phyloP scores from a whole-genome alignment of 2,797 vertebrate genomes.

The Hybognathus amarus region DNA sequence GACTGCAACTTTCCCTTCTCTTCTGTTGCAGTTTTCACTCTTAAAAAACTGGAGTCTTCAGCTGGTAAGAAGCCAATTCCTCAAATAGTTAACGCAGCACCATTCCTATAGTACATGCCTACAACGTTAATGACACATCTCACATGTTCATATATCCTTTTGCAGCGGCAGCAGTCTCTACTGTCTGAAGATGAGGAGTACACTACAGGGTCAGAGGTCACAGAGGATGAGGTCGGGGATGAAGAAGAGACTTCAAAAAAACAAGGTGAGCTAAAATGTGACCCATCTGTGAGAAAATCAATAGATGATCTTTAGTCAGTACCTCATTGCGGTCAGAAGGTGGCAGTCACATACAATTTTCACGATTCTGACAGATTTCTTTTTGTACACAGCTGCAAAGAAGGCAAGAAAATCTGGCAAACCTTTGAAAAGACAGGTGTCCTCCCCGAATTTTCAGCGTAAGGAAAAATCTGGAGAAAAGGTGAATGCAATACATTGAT shows the following conservation, averaged over 20 bases:
- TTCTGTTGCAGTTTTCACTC: constrained; percentile 86
- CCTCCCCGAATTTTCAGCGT: constrained; percentile 89
- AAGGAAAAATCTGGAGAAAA: constrained; percentile 87
- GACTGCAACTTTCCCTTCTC: neutral
- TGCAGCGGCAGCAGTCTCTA: constrained; percentile 89
- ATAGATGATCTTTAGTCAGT: neutral
- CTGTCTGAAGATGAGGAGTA: constrained; percentile 97
- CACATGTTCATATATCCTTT: constrained; percentile 30
- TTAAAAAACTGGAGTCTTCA: constrained; percentile 96
- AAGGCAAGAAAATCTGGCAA: constrained; percentile 85
- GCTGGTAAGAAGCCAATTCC: constrained; percentile 80
- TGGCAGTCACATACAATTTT: constrained; percentile 51
- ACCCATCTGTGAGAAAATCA: neutral
- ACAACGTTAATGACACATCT: neutral
- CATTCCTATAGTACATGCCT: neutral
- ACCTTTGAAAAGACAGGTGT: constrained; percentile 87
- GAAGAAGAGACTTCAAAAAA: constrained; percentile 95
- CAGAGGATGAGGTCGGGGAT: constrained; percentile 97
- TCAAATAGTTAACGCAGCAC: neutral
- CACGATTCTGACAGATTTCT: neutral
- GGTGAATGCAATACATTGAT: constrained; percentile 68
- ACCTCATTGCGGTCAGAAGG: constrained; percentile 53
- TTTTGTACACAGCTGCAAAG: constrained; percentile 82
- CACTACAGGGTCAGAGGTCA: constrained; percentile 97
- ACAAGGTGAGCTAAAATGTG: constrained; percentile 75